Conservation (phyloP, 2,113 vertebrate genomes). For the Trematocara unimaculatum region DNA sequence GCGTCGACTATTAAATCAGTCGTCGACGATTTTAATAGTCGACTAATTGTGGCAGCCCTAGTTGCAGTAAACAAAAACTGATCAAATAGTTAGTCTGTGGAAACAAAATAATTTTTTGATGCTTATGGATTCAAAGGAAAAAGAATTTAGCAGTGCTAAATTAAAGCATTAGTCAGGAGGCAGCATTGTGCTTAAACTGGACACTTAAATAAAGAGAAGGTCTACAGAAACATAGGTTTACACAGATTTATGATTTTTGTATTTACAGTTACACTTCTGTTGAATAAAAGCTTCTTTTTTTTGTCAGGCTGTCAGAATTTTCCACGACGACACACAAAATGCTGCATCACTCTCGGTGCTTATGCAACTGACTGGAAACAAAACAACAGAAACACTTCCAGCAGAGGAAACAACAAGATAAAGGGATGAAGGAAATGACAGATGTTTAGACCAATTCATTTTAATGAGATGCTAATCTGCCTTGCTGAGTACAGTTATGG, state of each 20-base stretch:
- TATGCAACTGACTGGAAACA: not conserved
- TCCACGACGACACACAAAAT: not conserved
- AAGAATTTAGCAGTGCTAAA: not conserved
- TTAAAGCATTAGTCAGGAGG: not conserved
- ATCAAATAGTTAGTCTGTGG: not conserved
- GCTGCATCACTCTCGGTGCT: not conserved
- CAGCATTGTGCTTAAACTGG: not conserved
- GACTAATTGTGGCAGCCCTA: too few relatives aligned
- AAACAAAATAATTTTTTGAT: not conserved
- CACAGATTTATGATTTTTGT: not conserved
- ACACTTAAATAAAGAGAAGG: not conserved
- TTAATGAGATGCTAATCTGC: constrained; percentile 50
- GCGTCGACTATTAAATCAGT: too few relatives aligned
- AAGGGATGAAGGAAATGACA: constrained; percentile 30
- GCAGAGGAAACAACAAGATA: constrained; percentile 3
- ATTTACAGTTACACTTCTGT: too few relatives aligned
- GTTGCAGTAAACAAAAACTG: accelerated
- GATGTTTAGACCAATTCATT: constrained; percentile 27
- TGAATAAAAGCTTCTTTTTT: not conserved
- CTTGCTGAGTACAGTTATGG: not conserved
- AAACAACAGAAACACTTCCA: not conserved
- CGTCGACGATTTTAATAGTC: too few relatives aligned
- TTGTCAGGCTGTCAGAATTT: not conserved
- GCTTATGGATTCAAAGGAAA: not conserved
- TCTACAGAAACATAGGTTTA: not conserved